Conservation (phyloP, 1,140 invertebrate species). For the Trissolcus basalis region DNA sequence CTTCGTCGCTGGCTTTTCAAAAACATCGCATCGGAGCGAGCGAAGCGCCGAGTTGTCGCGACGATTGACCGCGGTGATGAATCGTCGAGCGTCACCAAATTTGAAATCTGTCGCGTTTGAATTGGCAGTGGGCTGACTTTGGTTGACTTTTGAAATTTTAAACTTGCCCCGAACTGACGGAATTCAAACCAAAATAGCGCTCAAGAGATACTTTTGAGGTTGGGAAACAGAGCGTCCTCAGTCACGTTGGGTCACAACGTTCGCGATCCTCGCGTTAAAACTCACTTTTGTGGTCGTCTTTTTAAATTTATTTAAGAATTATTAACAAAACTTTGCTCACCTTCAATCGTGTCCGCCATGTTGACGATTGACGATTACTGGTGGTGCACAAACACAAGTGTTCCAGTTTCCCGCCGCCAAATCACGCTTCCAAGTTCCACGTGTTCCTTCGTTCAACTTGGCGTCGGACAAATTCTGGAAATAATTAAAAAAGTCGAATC, state of each 20-base stretch:
- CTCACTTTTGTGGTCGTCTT: slow-evolving; percentile 11
- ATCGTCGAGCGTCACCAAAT: slow-evolving; percentile 42
- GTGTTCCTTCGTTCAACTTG: neutral
- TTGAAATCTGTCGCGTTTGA: slow-evolving; percentile 67
- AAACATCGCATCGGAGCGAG: neutral
- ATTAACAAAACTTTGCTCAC: slow-evolving; percentile 77
- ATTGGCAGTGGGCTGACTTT: slow-evolving; percentile 62
- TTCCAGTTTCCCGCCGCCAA: slow-evolving; percentile 61
- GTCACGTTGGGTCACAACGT: slow-evolving; percentile 7
- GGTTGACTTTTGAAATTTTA: slow-evolving; percentile 77
- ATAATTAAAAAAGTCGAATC: no score
- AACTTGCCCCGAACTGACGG: slow-evolving; percentile 62
- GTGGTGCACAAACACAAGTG: slow-evolving; percentile 64
- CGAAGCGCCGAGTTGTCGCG: no score
- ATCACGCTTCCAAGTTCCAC: slow-evolving; percentile 4
- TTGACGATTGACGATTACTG: slow-evolving; percentile 79
- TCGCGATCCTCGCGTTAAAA: neutral
- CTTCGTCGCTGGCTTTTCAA: no score
- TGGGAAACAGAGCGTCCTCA: neutral
- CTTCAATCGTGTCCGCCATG: slow-evolving; percentile 86
- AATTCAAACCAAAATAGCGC: slow-evolving; percentile 64
- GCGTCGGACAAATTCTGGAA: no score
- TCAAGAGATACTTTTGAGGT: neutral
- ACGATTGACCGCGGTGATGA: no score
- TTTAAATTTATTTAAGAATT: slow-evolving; percentile 58